Evolutionary conservation across 2,888 invertebrate genomes (phyloP), one percentile per base, ranked within the genome.

Genomic region (Muscina levida): DNA sequence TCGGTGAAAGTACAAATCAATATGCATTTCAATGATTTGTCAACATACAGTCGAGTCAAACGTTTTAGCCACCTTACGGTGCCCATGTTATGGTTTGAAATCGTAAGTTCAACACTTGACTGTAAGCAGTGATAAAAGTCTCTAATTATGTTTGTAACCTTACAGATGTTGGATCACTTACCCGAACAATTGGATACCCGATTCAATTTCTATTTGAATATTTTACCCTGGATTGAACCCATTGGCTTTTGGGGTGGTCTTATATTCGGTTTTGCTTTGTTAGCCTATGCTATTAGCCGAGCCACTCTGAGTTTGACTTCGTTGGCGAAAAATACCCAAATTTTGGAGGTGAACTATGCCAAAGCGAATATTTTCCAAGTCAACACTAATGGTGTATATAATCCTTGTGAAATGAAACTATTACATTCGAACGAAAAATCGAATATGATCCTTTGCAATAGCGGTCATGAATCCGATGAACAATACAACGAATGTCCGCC

Each of bases 1-100:
- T 94, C 95, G 74, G 94, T 94, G 11, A 94, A 96, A 85, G 94
- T 96, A 87, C 97, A 97, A 91, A 97, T 97, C 87, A 97, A 97
- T 90, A 94, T 97, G 94, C 95, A 94, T 0, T 91, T 97, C 37
- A 93, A 93, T 24, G 93, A 95, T 86, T 91, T 97, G 62, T 91
- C 92, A 1, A 88, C 90, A 4, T 95, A 96, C 85, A 92, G 93
- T 1, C 93, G 94, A 85, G 93, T 93, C 0, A 93, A 92, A 1
- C 92, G 91, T 72, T 96, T 97, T 87, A 92, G 94, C 68, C 91
- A 96, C 84, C 91, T 95, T 88, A 93, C 95, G 11, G 90, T 97
- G 2, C 97, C 97, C 0, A 91, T 97, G 87, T 91, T 97, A 2
- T 97, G 97, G 97, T 96, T 96, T 83, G 97, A 97, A 92, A 96